These are phyloP conservation scores for Cinclus mexicanus DNA, from an alignment of 2,113 vertebrate genomes.

Conservation along the genomic window DNA sequence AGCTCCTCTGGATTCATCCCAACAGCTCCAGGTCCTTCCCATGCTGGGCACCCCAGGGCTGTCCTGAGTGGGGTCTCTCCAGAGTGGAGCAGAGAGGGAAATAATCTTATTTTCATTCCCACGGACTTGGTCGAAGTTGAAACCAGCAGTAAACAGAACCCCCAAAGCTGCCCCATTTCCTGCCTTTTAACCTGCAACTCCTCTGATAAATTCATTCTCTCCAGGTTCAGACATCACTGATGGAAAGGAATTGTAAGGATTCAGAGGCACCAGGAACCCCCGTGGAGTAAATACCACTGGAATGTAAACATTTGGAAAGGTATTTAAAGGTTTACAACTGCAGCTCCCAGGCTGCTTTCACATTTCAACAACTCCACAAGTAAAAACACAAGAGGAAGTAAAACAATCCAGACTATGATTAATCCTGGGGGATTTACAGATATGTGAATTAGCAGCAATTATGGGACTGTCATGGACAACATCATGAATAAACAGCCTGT, in stretches of 20 bases:
- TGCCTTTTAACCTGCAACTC: neutral
- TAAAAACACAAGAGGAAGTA: neutral
- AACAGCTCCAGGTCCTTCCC: neutral
- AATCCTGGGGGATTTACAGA: neutral
- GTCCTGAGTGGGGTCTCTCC: neutral
- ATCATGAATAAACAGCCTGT: neutral
- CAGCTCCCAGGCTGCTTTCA: neutral
- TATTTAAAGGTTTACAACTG: neutral
- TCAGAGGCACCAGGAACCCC: neutral
- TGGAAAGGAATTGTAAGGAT: neutral
- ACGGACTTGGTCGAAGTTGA: neutral
- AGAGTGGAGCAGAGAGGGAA: neutral
- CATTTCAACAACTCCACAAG: neutral
- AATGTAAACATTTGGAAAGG: neutral
- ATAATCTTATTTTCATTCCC: neutral
- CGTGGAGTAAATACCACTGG: neutral
- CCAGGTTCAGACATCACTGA: accelerated
- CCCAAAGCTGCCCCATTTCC: neutral
- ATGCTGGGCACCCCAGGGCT: neutral
- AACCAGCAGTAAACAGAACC: neutral
- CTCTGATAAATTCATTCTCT: neutral
- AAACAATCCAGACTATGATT: neutral
- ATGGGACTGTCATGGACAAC: neutral
- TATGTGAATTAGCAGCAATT: neutral
- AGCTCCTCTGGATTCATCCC: neutral